phyloP scores from a whole-genome alignment of 1,140 invertebrate species.

The Drosophila bifasciata region DNA sequence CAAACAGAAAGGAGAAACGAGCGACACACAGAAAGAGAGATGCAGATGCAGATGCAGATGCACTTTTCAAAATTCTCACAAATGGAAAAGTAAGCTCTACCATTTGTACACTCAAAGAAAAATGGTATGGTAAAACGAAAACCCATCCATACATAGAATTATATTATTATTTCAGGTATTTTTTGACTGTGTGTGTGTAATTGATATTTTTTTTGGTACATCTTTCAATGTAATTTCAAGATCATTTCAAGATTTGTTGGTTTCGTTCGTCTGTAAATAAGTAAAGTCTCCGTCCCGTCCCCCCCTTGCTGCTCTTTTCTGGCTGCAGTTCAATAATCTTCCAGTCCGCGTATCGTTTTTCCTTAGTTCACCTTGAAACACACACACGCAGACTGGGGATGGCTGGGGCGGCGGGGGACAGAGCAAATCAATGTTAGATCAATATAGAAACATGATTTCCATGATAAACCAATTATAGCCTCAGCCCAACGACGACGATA shows the following conservation, averaged over 20 bases:
- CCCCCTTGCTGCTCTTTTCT: background rate
- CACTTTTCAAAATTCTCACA: background rate
- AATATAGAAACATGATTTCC: constrained; percentile 23
- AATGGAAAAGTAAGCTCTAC: background rate
- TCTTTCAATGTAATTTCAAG: no score
- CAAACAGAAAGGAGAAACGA: constrained; percentile 7
- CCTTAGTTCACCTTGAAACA: constrained; percentile 47
- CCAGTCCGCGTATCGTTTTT: constrained; percentile 23
- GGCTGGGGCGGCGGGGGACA: background rate
- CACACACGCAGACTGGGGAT: no score
- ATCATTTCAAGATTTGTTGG: background rate
- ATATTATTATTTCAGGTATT: no score
- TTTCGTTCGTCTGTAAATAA: constrained; percentile 18
- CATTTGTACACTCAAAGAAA: no score
- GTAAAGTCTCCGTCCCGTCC: constrained; percentile 5
- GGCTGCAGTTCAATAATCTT: constrained; percentile 47
- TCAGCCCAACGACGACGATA: constrained; percentile 20
- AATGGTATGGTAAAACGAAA: no score
- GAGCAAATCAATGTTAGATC: constrained; percentile 28
- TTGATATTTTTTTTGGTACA: no score
- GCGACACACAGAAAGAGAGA: no score
- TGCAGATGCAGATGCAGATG: background rate
- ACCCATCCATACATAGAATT: no score
- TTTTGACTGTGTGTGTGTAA: no score
- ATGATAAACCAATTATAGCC: constrained; percentile 58